phyloP scores from a whole-genome alignment of 2,797 vertebrate genomes.

The Rousettus madagascariensis region DNA sequence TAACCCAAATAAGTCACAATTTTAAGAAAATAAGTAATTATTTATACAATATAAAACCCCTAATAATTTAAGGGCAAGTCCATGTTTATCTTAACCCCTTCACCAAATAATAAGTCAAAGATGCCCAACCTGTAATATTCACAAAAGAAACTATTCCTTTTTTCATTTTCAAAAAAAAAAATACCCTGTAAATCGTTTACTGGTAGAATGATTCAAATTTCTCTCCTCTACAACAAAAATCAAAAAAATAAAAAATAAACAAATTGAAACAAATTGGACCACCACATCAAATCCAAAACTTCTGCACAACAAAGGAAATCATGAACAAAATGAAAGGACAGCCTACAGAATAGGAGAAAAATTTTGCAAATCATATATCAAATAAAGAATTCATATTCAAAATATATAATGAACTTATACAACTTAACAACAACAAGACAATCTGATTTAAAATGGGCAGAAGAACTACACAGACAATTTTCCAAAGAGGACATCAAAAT shows the following conservation, averaged over 20 bases:
- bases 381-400: background rate
- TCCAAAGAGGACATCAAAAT: background rate
- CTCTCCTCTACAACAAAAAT: background rate
- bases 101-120: background rate
- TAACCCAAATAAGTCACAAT: constrained; percentile 67
- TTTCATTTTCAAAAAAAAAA: background rate
- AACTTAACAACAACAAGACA: background rate
- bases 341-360: background rate
- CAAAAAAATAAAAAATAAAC: background rate
- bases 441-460: background rate
- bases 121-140: background rate
- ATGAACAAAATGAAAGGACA: background rate
- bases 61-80: constrained; percentile 61
- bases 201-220: constrained; percentile 33
- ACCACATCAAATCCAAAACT: background rate
- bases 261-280: background rate
- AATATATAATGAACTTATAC: background rate
- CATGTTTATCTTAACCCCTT: constrained; percentile 59
- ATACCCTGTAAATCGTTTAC: constrained; percentile 1
- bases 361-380: background rate
- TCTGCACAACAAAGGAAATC: background rate
- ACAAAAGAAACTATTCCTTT: constrained; percentile 7
- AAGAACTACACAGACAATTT: background rate
- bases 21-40: constrained; percentile 69
- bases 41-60: constrained; percentile 49